Evolutionary conservation across 1,140 invertebrate species (phyloP).

Genomic region (Diachasma alloeum): DNA sequence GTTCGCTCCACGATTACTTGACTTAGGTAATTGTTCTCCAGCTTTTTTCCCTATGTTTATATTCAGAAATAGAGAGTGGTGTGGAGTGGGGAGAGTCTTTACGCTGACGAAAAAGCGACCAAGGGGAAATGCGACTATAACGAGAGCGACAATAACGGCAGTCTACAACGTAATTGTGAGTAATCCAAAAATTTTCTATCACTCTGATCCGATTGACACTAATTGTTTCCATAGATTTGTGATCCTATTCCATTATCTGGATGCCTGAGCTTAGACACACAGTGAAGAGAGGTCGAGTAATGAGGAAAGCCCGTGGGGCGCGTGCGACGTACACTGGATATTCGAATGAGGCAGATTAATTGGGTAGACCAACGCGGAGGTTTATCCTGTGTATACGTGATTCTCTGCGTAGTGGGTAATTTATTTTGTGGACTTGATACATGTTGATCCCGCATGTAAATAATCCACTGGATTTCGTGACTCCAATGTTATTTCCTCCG

Average conservation of each 20-base stretch:
- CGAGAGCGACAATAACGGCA: no score
- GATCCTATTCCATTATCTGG: not conserved
- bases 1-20: no score
- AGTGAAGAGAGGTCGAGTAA: not conserved
- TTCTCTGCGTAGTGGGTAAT: not conserved
- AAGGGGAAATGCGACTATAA: no score
- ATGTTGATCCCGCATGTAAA: not conserved
- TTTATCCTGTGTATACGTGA: slow-evolving; percentile 2
- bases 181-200: not conserved
- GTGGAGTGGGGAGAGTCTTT: no score
- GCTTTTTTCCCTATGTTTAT: no score
- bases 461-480: slow-evolving; percentile 4
- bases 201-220: not conserved
- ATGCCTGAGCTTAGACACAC: not conserved
- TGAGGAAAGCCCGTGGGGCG: not conserved
- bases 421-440: slow-evolving; percentile 1
- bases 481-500: not conserved
- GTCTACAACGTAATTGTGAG: no score
- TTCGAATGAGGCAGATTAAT: slow-evolving; percentile 1
- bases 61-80: no score
- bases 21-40: no score
- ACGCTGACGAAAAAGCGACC: no score
- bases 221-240: not conserved
- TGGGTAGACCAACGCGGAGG: not conserved
- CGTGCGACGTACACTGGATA: not conserved